phyloP scores from a whole-genome alignment of 1,140 invertebrate species.

The Hylaeus anthracinus region DNA sequence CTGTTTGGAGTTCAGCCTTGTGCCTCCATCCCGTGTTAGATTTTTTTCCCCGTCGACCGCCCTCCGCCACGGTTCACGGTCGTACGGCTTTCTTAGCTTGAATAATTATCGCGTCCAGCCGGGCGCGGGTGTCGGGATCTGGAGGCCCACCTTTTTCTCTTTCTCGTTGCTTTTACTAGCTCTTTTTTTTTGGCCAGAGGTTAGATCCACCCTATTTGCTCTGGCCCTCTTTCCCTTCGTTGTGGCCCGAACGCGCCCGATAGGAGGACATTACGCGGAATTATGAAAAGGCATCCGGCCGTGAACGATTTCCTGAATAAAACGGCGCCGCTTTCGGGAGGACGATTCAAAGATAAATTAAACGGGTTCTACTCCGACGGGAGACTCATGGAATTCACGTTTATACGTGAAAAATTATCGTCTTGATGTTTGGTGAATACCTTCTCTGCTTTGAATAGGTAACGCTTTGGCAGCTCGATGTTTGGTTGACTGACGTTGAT shows the following conservation, averaged over 20 bases:
- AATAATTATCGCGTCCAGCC: slow-evolving; percentile 74
- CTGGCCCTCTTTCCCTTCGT: slow-evolving; percentile 23
- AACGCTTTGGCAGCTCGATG: too few relatives aligned
- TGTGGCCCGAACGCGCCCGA: slow-evolving; percentile 37
- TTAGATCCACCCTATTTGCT: slow-evolving; percentile 41
- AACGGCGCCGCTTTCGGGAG: slow-evolving; percentile 49
- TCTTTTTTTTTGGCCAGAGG: slow-evolving; percentile 1
- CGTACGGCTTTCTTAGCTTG: slow-evolving; percentile 68
- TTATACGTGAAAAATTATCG: background rate
- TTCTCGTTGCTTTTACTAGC: background rate
- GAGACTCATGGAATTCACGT: slow-evolving; percentile 2
- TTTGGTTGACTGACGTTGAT: too few relatives aligned
- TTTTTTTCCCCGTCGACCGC: slow-evolving; percentile 5
- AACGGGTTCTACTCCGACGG: slow-evolving; percentile 5
- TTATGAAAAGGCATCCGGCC: slow-evolving; percentile 61
- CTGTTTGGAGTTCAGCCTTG: slow-evolving; percentile 44
- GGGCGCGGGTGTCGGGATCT: slow-evolving; percentile 48
- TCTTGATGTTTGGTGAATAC: too few relatives aligned
- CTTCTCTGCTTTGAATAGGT: too few relatives aligned
- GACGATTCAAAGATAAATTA: slow-evolving; percentile 60
- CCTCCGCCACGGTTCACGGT: slow-evolving; percentile 54
- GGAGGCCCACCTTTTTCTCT: slow-evolving; percentile 21
- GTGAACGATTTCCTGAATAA: slow-evolving; percentile 63
- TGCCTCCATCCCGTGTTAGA: background rate
- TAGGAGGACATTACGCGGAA: slow-evolving; percentile 51